phyloP scores from a whole-genome alignment of 2,888 invertebrate genomes.

The Lasiommata megera region DNA sequence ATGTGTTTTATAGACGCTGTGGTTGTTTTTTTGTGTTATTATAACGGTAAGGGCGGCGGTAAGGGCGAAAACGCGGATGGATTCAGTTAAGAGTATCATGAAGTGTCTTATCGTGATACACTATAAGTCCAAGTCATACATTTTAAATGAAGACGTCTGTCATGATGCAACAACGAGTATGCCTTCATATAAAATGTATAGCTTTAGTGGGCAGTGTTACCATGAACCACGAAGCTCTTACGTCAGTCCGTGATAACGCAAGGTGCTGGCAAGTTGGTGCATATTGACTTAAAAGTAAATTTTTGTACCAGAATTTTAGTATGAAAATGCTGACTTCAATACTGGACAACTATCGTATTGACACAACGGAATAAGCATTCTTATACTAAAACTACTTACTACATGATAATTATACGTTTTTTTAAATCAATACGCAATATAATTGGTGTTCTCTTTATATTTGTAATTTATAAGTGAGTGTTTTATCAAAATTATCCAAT shows the following conservation, averaged over 20 bases:
- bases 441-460: too few species aligned
- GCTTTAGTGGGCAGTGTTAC: not conserved
- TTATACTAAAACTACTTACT: too few species aligned
- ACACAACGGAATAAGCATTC: too few species aligned
- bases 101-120: not conserved
- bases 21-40: slow-evolving; percentile 50
- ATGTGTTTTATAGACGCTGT: slow-evolving; percentile 76
- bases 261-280: slow-evolving; percentile 7
- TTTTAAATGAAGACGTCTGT: not conserved
- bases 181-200: not conserved
- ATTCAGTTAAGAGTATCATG: not conserved
- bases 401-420: too few species aligned
- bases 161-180: not conserved
- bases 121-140: not conserved
- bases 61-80: slow-evolving; percentile 18
- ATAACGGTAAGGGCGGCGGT: slow-evolving; percentile 56
- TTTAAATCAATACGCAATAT: too few species aligned
- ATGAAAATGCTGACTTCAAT: too few species aligned
- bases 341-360: too few species aligned
- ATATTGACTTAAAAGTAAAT: too few species aligned
- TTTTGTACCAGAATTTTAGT: too few species aligned
- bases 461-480: too few species aligned
- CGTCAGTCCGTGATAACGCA: not conserved
- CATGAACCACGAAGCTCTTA: not conserved
- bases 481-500: too few species aligned